Evolutionary conservation across 2,113 vertebrate species (phyloP), one percentile per base, ranked within the genome.

Genomic region (Heterotilapia buettikoferi): DNA sequence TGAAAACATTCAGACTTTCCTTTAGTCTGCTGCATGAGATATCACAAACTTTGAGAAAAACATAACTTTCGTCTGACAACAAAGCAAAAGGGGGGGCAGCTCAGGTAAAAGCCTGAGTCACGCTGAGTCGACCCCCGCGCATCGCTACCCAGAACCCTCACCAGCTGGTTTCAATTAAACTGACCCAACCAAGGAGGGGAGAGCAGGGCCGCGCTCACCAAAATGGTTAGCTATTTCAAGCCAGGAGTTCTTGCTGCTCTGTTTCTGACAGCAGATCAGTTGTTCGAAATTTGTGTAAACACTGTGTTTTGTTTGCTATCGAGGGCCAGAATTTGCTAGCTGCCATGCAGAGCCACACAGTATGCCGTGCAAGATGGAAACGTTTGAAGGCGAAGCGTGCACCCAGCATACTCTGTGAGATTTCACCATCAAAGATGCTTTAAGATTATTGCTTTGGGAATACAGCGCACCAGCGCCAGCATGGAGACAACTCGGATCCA

Each of bases 111-210:
- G 86, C 82, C 78, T 82, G 84, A 91, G 92, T 92, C 91, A 92
- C 86, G 76, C 86, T 84, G 88, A 81, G 84, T 85, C 13, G 81
- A 84, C 54, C 80, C 50, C 81, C 6, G n/a, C 81, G 85, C 85
- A 31, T 38, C 31, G 26, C 87, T 92, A 85, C 91, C 88, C 91
- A 85, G 86, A 94, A 86, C 85, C 71, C 78, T 84, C 89, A 12
- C 84, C 94, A 92, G 94, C 88, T 94, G 93, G 5, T 90, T 93
- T 89, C 91, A 86, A 93, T 94, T 94, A 94, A 79, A 92, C 81
- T 13, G 80, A 57, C 90, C 89, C 84, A 56, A 89, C n/a, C 50
- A 21, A 10, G 85, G 90, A 87, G 86, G 21, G 53, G 83, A 50
- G 88, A 85, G 92, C 82, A 90, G 78, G 88, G 93, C 84, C 66